Conservation (phyloP, 2,113 vertebrate species). For the Synodontis membranacea region DNA sequence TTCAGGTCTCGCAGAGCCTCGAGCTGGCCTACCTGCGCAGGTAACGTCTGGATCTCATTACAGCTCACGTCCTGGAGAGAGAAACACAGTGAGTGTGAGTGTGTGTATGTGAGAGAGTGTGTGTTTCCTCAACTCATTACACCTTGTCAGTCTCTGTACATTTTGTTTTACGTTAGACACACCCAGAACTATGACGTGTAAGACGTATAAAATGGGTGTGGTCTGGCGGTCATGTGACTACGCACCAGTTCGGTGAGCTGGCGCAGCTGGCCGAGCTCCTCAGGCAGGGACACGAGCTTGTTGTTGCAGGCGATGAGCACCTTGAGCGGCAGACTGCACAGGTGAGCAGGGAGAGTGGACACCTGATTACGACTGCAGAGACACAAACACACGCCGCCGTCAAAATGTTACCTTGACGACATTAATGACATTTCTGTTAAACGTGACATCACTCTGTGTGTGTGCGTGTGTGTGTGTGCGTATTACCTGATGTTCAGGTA, state of each 20-base stretch:
- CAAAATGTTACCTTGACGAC: not conserved
- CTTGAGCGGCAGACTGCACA: slow-evolving; percentile 91
- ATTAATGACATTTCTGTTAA: not conserved
- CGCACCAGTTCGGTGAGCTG: slow-evolving; percentile 93
- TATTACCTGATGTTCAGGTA: slow-evolving; percentile 94
- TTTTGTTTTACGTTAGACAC: too few relatives aligned
- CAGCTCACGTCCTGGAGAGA: slow-evolving; percentile 86
- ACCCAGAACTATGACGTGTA: too few relatives aligned
- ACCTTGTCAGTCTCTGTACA: too few relatives aligned
- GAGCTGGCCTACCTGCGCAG: slow-evolving; percentile 87
- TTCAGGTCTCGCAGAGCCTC: slow-evolving; percentile 90
- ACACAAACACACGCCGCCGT: slow-evolving; percentile 43
- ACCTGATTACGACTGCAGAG: slow-evolving; percentile 90
- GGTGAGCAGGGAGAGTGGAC: slow-evolving; percentile 82
- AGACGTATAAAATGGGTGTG: not conserved
- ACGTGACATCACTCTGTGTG: not conserved
- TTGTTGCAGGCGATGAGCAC: slow-evolving; percentile 97
- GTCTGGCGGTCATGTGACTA: not conserved
- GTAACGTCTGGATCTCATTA: slow-evolving; percentile 94
- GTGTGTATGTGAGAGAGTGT: not conserved
- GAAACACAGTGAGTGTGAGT: not conserved
- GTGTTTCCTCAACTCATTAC: not conserved
- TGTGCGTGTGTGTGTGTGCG: slow-evolving; percentile 24
- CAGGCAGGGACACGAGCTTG: slow-evolving; percentile 91
- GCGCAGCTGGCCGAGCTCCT: slow-evolving; percentile 87